phyloP scores from a whole-genome alignment of 2,888 invertebrate genomes.

The Nowickia ferox region DNA sequence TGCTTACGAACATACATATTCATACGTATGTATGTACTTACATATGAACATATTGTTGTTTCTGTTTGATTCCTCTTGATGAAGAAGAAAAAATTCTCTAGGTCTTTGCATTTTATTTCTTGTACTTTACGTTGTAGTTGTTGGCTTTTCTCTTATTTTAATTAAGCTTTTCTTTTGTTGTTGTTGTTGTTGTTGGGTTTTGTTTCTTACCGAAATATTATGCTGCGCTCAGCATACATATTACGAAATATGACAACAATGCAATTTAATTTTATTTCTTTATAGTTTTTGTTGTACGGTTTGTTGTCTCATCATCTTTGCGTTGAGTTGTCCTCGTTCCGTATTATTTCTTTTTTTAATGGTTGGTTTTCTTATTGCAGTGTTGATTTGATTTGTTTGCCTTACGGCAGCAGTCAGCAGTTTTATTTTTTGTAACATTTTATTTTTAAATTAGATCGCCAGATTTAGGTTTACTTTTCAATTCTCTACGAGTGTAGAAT shows the following conservation, averaged over 20 bases:
- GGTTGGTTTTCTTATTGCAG: conserved; percentile 56
- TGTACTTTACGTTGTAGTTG: conserved; percentile 32
- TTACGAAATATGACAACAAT: conserved; percentile 82
- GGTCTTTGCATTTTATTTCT: conserved; percentile 56
- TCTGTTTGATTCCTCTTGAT: conserved; percentile 52
- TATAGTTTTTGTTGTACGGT: conserved; percentile 58
- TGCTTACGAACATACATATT: conserved; percentile 3
- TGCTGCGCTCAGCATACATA: conserved; percentile 75
- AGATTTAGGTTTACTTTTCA: conserved; percentile 43
- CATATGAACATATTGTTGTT: conserved; percentile 14
- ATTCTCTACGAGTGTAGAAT: not conserved
- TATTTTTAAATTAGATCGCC: conserved; percentile 51
- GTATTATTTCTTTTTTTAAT: conserved; percentile 61
- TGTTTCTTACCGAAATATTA: conserved; percentile 68
- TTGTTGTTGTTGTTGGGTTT: conserved; percentile 32
- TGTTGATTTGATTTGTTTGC: conserved; percentile 51
- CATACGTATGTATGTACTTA: too few species aligned
- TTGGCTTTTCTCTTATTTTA: conserved; percentile 51
- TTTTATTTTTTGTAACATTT: conserved; percentile 34
- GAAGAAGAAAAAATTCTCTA: conserved; percentile 39
- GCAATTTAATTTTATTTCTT: conserved; percentile 75
- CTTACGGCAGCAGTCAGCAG: conserved; percentile 61
- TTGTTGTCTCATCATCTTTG: conserved; percentile 69
- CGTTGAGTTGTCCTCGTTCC: conserved; percentile 70
- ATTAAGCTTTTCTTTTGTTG: conserved; percentile 64